Percentiles rank a stretch among this genome's conserved stretches.
phyloP scores from a whole-genome alignment of 2,888 invertebrate species.

The Hirtodrosophila duncani region DNA sequence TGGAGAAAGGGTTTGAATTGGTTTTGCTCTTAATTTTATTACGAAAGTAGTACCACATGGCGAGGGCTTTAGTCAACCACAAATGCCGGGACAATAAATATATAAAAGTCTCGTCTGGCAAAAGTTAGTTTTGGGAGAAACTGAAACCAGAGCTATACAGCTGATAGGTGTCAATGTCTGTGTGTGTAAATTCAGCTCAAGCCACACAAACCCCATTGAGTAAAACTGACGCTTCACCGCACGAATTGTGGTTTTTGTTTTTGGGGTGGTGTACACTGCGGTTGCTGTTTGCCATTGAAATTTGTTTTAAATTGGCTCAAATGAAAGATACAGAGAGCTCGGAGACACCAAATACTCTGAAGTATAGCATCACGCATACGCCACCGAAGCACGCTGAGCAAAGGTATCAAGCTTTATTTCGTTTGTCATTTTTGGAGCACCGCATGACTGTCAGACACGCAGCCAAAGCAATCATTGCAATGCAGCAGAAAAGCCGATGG shows the following conservation, averaged over 20 bases:
- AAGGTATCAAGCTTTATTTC: slow-evolving; percentile 29
- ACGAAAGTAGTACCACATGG: slow-evolving; percentile 15
- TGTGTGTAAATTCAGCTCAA: slow-evolving; percentile 25
- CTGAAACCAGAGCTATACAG: too few relatives aligned
- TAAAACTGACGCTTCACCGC: slow-evolving; percentile 40
- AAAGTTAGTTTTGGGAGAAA: too few relatives aligned
- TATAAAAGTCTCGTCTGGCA: slow-evolving; percentile 4
- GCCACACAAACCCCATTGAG: slow-evolving; percentile 42
- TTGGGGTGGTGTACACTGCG: slow-evolving; percentile 2
- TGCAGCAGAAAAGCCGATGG: slow-evolving; percentile 25
- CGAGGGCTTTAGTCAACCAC: slow-evolving; percentile 7
- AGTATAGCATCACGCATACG: slow-evolving; percentile 51
- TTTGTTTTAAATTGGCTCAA: slow-evolving; percentile 37
- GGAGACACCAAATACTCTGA: too few relatives aligned
- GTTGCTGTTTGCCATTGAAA: slow-evolving; percentile 17
- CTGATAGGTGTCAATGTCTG: slow-evolving; percentile 35
- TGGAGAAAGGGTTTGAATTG: too few relatives aligned
- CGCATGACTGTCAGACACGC: too few relatives aligned
- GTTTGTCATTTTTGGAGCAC: slow-evolving; percentile 23
- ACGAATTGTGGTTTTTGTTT: slow-evolving; percentile 27
- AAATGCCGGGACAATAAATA: slow-evolving; percentile 16
- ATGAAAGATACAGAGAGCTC: slow-evolving; percentile 19
- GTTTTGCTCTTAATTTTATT: slow-evolving; percentile 29
- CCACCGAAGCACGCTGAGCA: slow-evolving; percentile 19
- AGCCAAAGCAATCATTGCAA: too few relatives aligned